A percentile compares a stretch with the other conserved stretches of the same genome.
Conservation (phyloP, 2,888 invertebrate genomes). For the Lypha dubia region DNA sequence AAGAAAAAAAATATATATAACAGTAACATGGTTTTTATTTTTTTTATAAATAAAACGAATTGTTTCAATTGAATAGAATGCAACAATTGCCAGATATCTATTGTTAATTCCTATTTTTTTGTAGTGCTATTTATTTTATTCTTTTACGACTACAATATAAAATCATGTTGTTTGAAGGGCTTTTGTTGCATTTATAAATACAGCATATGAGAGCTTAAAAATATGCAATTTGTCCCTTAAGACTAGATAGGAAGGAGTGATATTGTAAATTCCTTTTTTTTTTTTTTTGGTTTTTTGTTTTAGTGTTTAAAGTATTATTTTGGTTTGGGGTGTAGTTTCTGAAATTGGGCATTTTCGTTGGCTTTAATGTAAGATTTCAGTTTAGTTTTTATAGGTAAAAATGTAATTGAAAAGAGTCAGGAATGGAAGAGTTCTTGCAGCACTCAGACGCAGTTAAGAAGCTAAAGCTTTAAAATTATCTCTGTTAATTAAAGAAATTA, state of each 20-base stretch:
- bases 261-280: too few species aligned
- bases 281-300: not conserved
- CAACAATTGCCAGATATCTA: constrained; percentile 55
- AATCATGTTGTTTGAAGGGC: constrained; percentile 50
- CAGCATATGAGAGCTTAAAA: constrained; percentile 29
- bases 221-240: constrained; percentile 49
- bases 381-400: not conserved
- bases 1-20: constrained; percentile 11
- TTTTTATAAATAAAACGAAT: constrained; percentile 39
- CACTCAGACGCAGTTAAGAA: not conserved
- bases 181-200: constrained; percentile 30
- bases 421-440: not conserved
- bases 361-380: not conserved
- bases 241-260: constrained; percentile 37
- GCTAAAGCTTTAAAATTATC: too few species aligned
- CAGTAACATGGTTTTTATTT: constrained; percentile 29
- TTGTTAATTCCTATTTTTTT: constrained; percentile 33
- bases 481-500: not conserved
- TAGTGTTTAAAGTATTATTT: not conserved
- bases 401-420: not conserved
- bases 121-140: not conserved
- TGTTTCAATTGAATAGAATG: constrained; percentile 57
- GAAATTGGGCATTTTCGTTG: not conserved
- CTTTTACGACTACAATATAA: too few species aligned
- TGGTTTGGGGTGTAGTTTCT: not conserved